Percentiles rank a stretch among this genome's conserved stretches.
phyloP scores from a whole-genome alignment of 1,140 invertebrate genomes.

The Lanistes nyassanus region DNA sequence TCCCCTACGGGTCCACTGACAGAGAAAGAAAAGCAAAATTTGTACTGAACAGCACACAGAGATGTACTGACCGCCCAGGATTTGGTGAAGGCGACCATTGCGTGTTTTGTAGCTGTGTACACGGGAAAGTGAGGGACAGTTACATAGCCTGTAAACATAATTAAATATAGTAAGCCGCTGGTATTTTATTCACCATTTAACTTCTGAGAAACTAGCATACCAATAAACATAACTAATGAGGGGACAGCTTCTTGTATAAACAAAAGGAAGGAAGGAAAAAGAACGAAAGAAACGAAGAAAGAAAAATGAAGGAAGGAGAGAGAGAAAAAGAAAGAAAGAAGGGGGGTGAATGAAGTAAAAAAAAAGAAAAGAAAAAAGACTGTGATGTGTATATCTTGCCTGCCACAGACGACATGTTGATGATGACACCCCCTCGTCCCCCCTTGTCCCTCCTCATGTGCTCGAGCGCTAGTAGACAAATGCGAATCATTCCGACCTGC shows the following conservation, averaged over 20 bases:
- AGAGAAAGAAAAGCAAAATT: too few relatives aligned
- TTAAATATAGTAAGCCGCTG: not conserved
- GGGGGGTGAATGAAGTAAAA: not conserved
- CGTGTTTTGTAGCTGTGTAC: not conserved
- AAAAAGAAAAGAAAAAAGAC: not conserved
- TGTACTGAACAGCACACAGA: too few relatives aligned
- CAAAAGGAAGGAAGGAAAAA: not conserved
- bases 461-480: conserved; percentile 10
- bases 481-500: conserved; percentile 13
- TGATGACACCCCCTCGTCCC: conserved; percentile 27
- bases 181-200: not conserved
- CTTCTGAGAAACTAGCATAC: not conserved
- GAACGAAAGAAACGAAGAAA: not conserved
- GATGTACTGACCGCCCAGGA: not conserved
- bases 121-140: too few relatives aligned
- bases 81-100: not conserved
- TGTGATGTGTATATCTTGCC: not conserved
- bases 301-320: not conserved
- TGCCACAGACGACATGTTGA: conserved; percentile 30
- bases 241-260: not conserved
- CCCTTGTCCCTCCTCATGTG: conserved; percentile 29
- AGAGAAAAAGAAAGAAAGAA: not conserved
- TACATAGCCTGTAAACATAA: not conserved
- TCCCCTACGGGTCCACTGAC: too few relatives aligned
- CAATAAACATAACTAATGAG: not conserved